A percentile compares a stretch with the other conserved stretches of the same genome.
These are phyloP conservation scores for Equus quagga DNA, from an alignment of 2,113 vertebrate species.

Conservation along the genomic window DNA sequence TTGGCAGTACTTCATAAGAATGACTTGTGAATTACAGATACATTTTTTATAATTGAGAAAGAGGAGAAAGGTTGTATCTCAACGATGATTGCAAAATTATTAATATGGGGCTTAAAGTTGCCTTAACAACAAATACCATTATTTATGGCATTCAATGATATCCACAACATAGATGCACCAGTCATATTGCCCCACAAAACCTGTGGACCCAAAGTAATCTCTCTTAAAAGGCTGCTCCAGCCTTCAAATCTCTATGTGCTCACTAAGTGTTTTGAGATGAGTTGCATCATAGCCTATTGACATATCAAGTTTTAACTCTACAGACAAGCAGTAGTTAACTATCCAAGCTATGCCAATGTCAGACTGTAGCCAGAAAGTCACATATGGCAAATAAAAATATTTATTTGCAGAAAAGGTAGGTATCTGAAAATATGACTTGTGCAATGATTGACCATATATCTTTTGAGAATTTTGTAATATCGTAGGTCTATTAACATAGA, in stretches of 20 bases:
- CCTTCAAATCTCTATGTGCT: not conserved
- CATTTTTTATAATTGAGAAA: not conserved
- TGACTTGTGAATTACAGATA: not conserved
- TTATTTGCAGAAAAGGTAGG: not conserved
- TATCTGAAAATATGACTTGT: not conserved
- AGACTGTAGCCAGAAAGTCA: not conserved
- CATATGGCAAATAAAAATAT: not conserved
- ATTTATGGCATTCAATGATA: not conserved
- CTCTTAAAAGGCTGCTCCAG: not conserved
- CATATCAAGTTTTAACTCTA: not conserved
- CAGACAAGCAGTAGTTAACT: not conserved
- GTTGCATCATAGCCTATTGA: not conserved
- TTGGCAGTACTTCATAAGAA: not conserved
- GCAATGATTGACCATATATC: not conserved
- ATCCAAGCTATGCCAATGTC: not conserved
- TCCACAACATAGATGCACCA: not conserved
- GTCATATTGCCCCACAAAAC: not conserved
- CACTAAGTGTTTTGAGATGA: not conserved
- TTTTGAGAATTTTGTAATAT: slow-evolving; percentile 3
- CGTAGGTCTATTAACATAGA: not conserved
- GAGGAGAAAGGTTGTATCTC: not conserved
- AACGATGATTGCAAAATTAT: not conserved
- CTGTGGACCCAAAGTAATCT: not conserved
- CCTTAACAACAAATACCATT: not conserved
- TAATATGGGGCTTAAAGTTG: not conserved